Evolutionary conservation across 35 echinoderm and acorn worm species (phyloP), one percentile per base, ranked within the genome.

Genomic region (Hemicentrotus pulcherrimus): DNA sequence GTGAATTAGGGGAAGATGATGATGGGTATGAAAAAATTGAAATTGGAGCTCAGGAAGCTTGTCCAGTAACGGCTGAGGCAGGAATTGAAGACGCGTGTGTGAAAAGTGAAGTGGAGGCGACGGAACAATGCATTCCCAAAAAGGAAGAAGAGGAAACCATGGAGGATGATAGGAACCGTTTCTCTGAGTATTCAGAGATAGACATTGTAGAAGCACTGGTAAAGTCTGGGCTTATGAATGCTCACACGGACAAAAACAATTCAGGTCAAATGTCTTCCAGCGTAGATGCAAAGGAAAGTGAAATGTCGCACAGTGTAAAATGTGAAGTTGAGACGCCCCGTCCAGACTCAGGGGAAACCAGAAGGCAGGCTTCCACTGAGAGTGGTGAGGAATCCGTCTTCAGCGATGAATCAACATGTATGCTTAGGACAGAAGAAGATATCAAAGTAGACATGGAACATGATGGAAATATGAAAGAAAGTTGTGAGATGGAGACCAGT

Each of bases 201-300:
- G 97, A 98, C 46, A 96, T 98, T 86, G 94, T 98, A 18, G 97
- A 98, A 65, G 97, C 96, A 32, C 95, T 98, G 22, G 94, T 97
- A 6, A 95, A 95, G 58, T 86, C 97, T 50, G 97, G 97, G 30
- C 58, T 97, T 19, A 60, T 96, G 50, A 96, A 95, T 45, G 90
- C 94, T 35, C 47, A 96, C 15, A 47, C 13, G 89, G 85, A 87
- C 46, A 33, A 90, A 90, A 47, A 28, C 88, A 24, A 90, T 90
- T 78, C 65, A n/a, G 65, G 65, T 78, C 65, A 78, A 24, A 30
- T 41, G 32, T 90, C 46, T 18, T 33, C 32, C 31, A 90, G 46
- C 4, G 88, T 90, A 6, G 88, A 90, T 47, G 18, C 88, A 45
- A 90, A 47, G 45, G 46, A 90, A 32, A 6, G 46, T 90, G 33